phyloP scores from a whole-genome alignment of 1,140 invertebrate species.

The Hyphantria cunea region DNA sequence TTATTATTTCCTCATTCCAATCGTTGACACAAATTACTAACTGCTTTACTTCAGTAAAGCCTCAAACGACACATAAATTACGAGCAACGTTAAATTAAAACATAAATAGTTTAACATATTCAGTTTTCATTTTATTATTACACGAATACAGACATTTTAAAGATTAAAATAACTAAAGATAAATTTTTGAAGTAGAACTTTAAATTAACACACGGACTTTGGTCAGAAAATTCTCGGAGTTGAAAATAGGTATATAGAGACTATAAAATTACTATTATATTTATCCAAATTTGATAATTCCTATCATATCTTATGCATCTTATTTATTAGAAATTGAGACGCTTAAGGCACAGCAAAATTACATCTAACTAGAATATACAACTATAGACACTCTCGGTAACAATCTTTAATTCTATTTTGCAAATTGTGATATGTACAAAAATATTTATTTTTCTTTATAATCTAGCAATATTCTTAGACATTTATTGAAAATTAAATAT shows the following conservation, averaged over 20 bases:
- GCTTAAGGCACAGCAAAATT: slow-evolving; percentile 79
- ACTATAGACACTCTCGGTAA: slow-evolving; percentile 74
- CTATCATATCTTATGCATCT: slow-evolving; percentile 56
- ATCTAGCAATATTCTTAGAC: slow-evolving; percentile 50
- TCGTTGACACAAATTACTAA: slow-evolving; percentile 50
- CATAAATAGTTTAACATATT: too few relatives aligned
- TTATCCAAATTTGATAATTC: slow-evolving; percentile 68
- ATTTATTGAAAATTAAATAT: slow-evolving; percentile 25
- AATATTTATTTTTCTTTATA: slow-evolving; percentile 70
- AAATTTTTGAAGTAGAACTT: slow-evolving; percentile 24
- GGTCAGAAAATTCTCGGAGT: slow-evolving; percentile 49
- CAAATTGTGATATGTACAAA: slow-evolving; percentile 81
- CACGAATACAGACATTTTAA: slow-evolving; percentile 24
- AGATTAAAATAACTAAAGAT: slow-evolving; percentile 22
- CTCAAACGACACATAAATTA: slow-evolving; percentile 33
- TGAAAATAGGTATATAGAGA: slow-evolving; percentile 55
- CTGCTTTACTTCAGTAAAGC: slow-evolving; percentile 43
- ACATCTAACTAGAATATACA: slow-evolving; percentile 72
- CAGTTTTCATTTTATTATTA: slow-evolving; percentile 30
- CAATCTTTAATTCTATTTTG: slow-evolving; percentile 61
- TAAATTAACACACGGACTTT: slow-evolving; percentile 39
- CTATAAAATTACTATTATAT: slow-evolving; percentile 65
- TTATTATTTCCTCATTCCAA: slow-evolving; percentile 56
- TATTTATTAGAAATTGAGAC: slow-evolving; percentile 77
- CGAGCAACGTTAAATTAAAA: slow-evolving; percentile 38